A percentile compares a stretch with the other conserved stretches of the same genome.
These are phyloP conservation scores for Acanthis flammea DNA, from an alignment of 2,797 vertebrate species.

Conservation along the genomic window DNA sequence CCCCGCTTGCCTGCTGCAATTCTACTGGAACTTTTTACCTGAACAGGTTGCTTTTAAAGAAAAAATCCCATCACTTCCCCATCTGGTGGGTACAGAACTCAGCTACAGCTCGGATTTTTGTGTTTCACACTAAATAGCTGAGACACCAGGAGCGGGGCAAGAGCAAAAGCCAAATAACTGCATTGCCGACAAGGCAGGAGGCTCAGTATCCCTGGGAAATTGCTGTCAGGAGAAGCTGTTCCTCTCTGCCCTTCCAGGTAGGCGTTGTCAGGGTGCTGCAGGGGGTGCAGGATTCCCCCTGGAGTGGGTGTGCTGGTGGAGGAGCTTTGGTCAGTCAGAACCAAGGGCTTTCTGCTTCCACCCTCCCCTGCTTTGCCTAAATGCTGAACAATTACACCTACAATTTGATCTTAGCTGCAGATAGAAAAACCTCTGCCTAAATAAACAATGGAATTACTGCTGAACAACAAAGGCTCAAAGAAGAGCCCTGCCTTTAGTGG, in stretches of 20 bases:
- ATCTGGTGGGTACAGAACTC: neutral
- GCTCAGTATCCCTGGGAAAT: slow-evolving; percentile 45
- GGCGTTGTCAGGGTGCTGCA: neutral
- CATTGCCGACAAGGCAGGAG: slow-evolving; percentile 25
- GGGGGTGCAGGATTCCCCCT: slow-evolving; percentile 18
- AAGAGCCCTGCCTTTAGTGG: slow-evolving; percentile 30
- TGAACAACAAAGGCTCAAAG: slow-evolving; percentile 31
- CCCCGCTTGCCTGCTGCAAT: slow-evolving; percentile 50
- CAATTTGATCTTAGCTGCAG: slow-evolving; percentile 71
- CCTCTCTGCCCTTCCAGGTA: slow-evolving; percentile 40
- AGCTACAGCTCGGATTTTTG: neutral
- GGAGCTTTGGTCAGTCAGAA: slow-evolving; percentile 65
- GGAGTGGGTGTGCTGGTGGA: neutral
- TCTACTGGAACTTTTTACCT: slow-evolving; percentile 54
- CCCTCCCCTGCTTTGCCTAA: slow-evolving; percentile 41
- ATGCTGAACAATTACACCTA: slow-evolving; percentile 65
- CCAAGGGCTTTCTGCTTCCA: slow-evolving; percentile 49
- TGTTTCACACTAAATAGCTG: neutral
- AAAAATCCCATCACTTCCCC: neutral
- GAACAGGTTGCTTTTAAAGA: slow-evolving; percentile 47
- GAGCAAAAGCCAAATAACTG: slow-evolving; percentile 2
- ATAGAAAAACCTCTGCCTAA: slow-evolving; percentile 67
- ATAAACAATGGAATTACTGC: slow-evolving; percentile 67
- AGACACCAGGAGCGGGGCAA: neutral
- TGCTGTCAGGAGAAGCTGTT: slow-evolving; percentile 15